phyloP scores from a whole-genome alignment of 2,888 invertebrate genomes.

The Eudemis profundana region DNA sequence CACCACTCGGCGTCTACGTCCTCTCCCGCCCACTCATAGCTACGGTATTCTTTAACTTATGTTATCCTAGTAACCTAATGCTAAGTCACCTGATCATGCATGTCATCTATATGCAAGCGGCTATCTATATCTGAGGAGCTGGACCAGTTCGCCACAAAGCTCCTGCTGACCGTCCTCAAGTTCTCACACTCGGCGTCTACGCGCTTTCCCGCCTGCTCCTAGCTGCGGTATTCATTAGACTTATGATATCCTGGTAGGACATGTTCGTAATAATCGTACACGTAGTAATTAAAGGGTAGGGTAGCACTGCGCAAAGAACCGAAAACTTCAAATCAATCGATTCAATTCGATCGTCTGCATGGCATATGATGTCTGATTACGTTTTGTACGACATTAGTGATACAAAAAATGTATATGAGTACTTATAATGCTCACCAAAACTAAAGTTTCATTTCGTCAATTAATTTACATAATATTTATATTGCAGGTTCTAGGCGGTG shows the following conservation, averaged over 20 bases:
- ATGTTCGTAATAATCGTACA: too few relatives aligned
- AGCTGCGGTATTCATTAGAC: slow-evolving; percentile 23
- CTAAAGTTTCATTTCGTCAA: not conserved
- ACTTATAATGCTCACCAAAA: not conserved
- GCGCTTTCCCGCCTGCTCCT: slow-evolving; percentile 63
- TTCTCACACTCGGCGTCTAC: slow-evolving; percentile 68
- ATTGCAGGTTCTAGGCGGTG: slow-evolving; percentile 66
- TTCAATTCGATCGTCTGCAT: too few relatives aligned
- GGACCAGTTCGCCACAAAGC: slow-evolving; percentile 56
- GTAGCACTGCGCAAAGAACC: too few relatives aligned
- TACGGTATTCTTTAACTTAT: slow-evolving; percentile 29
- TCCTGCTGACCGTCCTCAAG: slow-evolving; percentile 64
- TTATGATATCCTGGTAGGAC: not conserved
- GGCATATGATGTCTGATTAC: too few relatives aligned
- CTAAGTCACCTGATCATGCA: not conserved
- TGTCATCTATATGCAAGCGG: not conserved
- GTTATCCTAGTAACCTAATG: not conserved
- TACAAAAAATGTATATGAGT: too few relatives aligned
- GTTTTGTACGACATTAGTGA: too few relatives aligned
- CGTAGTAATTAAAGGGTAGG: too few relatives aligned
- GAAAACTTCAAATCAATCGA: too few relatives aligned
- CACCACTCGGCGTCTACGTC: slow-evolving; percentile 68
- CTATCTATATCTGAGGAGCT: not conserved
- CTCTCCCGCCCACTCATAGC: slow-evolving; percentile 63
- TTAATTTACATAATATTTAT: slow-evolving; percentile 1